Conservation (phyloP, 2,797 vertebrate genomes). For the Molothrus aeneus region DNA sequence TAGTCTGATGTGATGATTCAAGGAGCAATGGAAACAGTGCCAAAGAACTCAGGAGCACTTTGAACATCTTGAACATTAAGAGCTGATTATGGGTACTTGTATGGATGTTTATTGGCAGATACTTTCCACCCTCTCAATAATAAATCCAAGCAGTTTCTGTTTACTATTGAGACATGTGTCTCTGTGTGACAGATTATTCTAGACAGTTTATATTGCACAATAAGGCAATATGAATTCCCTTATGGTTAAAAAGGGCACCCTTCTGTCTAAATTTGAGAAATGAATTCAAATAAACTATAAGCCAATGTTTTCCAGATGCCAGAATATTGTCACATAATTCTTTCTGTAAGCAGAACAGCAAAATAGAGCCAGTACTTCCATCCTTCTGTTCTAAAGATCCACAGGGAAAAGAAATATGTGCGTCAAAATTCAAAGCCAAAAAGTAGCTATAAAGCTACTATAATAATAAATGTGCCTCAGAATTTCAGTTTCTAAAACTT, state of each 20-base stretch:
- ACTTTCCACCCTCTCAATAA: neutral
- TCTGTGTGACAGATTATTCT: slow-evolving; percentile 43
- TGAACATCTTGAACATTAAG: neutral
- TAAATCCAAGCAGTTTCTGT: slow-evolving; percentile 50
- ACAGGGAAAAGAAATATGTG: neutral
- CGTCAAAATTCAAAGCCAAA: slow-evolving; percentile 20
- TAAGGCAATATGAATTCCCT: slow-evolving; percentile 44
- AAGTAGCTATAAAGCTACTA: neutral
- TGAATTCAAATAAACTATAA: slow-evolving; percentile 54
- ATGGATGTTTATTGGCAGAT: neutral
- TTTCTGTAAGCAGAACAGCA: slow-evolving; percentile 39
- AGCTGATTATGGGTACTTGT: neutral
- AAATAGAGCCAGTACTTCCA: slow-evolving; percentile 8
- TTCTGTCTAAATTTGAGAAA: slow-evolving; percentile 60
- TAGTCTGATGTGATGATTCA: neutral
- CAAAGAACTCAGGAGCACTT: neutral
- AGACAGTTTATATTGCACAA: slow-evolving; percentile 51
- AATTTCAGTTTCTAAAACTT: slow-evolving; percentile 7
- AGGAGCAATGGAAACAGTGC: neutral
- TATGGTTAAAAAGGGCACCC: slow-evolving; percentile 44
- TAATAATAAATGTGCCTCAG: neutral
- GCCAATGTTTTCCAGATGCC: slow-evolving; percentile 58
- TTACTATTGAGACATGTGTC: neutral
- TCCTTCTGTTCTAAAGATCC: slow-evolving; percentile 42
- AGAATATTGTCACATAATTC: slow-evolving; percentile 46